Conservation (phyloP, 2,888 invertebrate species). For the Dilophus febrilis region DNA sequence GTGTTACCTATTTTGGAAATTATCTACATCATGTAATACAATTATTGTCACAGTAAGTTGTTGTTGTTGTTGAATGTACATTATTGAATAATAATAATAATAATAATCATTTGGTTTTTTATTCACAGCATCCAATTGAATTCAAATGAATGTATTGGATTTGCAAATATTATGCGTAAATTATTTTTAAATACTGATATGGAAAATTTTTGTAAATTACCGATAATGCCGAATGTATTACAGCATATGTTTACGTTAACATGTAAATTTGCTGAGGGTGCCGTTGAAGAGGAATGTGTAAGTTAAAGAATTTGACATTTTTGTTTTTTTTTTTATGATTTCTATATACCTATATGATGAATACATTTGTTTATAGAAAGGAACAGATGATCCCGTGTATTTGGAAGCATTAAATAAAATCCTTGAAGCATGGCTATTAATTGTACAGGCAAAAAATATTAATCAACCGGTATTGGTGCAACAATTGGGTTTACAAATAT, state of each 20-base stretch:
- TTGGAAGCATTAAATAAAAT: constrained; percentile 52
- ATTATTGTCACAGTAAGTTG: constrained; percentile 38
- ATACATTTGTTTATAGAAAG: constrained; percentile 19
- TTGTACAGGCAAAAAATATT: constrained; percentile 7
- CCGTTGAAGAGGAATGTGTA: constrained; percentile 47
- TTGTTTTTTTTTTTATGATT: constrained; percentile 4
- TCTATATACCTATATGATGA: no score
- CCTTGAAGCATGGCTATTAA: constrained; percentile 45
- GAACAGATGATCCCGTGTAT: constrained; percentile 35
- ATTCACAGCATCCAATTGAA: constrained; percentile 32
- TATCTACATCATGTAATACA: constrained; percentile 44
- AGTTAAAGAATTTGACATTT: constrained; percentile 16
- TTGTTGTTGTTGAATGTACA: no score
- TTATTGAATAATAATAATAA: background rate
- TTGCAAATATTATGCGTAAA: constrained; percentile 48
- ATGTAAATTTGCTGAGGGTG: constrained; percentile 43
- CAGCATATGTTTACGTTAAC: constrained; percentile 44
- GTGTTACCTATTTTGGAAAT: constrained; percentile 17
- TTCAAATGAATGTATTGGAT: constrained; percentile 47
- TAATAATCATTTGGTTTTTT: constrained; percentile 21
- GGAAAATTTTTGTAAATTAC: constrained; percentile 31
- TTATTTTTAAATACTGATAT: constrained; percentile 37
- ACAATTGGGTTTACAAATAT: constrained; percentile 38
- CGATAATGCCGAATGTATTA: constrained; percentile 36
- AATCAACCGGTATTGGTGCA: constrained; percentile 24